Conservation (phyloP, 2,888 invertebrate genomes). For the Megalurothrips usitatus region DNA sequence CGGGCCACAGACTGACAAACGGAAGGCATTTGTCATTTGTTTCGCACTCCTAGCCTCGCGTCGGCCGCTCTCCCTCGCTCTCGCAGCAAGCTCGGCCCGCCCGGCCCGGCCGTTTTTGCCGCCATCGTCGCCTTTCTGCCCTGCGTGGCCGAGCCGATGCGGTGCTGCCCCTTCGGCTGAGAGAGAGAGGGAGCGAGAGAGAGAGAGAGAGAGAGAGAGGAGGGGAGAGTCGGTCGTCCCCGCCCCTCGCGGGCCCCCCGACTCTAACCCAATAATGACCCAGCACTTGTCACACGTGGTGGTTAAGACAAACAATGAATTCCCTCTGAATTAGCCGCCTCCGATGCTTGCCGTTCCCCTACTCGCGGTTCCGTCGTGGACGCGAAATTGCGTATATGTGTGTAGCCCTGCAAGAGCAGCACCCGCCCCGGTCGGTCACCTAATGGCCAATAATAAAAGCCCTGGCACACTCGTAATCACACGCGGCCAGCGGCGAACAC, state of each 20-base stretch:
- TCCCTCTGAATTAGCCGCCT: not conserved
- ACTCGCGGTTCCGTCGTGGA: too few relatives aligned
- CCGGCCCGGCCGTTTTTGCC: too few relatives aligned
- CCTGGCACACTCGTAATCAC: not conserved
- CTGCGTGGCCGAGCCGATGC: too few relatives aligned
- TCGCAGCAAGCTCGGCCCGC: not conserved
- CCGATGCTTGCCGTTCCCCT: not conserved
- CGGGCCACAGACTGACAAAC: not conserved
- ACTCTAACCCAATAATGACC: not conserved
- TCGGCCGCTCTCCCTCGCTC: not conserved
- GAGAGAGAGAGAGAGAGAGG: too few relatives aligned
- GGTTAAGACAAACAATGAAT: not conserved
- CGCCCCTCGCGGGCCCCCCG: too few relatives aligned
- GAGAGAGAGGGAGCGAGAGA: too few relatives aligned
- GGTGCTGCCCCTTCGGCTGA: too few relatives aligned
- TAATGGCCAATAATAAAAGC: slow-evolving; percentile 25
- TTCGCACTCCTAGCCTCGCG: not conserved
- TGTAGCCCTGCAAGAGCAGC: too few relatives aligned
- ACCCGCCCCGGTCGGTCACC: not conserved
- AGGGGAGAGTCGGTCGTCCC: too few relatives aligned
- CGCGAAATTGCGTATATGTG: not conserved
- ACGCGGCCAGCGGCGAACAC: not conserved
- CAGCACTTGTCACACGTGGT: not conserved
- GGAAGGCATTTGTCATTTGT: slow-evolving; percentile 6
- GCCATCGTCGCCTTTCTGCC: too few relatives aligned